These are phyloP conservation scores for Oreohelix idahoensis DNA, from an alignment of 1,140 invertebrate species.

Conservation along the genomic window DNA sequence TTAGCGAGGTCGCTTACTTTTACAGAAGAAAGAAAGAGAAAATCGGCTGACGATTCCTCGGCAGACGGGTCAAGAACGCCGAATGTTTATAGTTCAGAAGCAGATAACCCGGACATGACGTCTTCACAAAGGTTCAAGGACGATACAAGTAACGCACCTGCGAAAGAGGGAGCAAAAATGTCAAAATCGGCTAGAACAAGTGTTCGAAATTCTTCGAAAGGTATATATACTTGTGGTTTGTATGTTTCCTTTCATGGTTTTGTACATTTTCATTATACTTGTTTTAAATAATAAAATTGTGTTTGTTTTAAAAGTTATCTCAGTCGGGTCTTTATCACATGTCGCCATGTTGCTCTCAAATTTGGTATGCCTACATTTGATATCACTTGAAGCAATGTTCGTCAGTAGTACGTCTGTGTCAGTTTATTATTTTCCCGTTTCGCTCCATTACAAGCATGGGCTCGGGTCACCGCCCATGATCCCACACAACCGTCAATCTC, in stretches of 20 bases:
- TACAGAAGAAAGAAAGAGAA: slow-evolving; percentile 46
- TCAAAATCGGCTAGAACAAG: slow-evolving; percentile 42
- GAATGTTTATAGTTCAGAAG: slow-evolving; percentile 18
- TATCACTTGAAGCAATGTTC: too few species aligned
- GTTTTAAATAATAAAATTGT: background rate
- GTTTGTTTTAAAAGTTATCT: too few species aligned
- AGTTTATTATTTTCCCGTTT: too few species aligned
- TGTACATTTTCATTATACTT: background rate
- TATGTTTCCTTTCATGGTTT: background rate
- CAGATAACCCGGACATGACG: slow-evolving; percentile 46
- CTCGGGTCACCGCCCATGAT: too few species aligned
- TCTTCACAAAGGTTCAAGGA: slow-evolving; percentile 45
- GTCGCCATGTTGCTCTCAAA: too few species aligned
- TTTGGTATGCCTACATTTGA: too few species aligned
- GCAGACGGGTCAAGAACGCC: slow-evolving; percentile 41
- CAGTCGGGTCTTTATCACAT: too few species aligned
- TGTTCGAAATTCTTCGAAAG: slow-evolving; percentile 36
- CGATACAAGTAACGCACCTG: slow-evolving; percentile 47
- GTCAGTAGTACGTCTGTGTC: too few species aligned
- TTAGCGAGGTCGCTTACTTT: background rate
- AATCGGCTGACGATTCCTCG: slow-evolving; percentile 47
- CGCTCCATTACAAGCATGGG: too few species aligned
- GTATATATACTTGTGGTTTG: background rate
- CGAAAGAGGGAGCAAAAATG: slow-evolving; percentile 43
- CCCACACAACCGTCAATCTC: too few species aligned